These are phyloP conservation scores for Halesus radiatus DNA, from an alignment of 1,140 invertebrate species.

Conservation along the genomic window DNA sequence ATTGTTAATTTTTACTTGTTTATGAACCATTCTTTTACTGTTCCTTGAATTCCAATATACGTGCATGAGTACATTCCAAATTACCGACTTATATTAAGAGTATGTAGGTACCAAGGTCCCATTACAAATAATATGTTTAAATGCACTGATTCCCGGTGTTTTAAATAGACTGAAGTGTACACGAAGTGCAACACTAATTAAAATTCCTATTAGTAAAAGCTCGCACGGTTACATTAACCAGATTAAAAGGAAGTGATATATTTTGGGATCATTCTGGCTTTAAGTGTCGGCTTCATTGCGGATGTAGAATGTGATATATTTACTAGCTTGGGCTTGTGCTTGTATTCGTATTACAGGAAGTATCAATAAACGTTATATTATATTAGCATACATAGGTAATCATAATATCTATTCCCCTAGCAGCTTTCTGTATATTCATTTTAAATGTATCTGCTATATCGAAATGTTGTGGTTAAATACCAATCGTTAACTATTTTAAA, in stretches of 20 bases:
- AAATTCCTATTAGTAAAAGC: slow-evolving; percentile 23
- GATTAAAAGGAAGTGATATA: slow-evolving; percentile 23
- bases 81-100: too few species aligned
- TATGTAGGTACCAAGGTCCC: too few species aligned
- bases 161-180: slow-evolving; percentile 21
- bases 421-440: too few species aligned
- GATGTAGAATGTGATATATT: neutral
- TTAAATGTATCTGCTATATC: too few species aligned
- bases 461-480: too few species aligned
- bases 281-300: neutral
- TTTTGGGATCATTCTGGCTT: slow-evolving; percentile 9
- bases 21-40: too few species aligned
- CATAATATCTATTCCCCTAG: too few species aligned
- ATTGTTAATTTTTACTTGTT: too few species aligned
- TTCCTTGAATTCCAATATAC: too few species aligned
- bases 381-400: slow-evolving; percentile 27
- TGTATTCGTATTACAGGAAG: neutral
- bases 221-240: slow-evolving; percentile 18
- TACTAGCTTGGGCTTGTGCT: neutral
- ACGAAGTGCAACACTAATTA: slow-evolving; percentile 29
- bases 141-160: neutral
- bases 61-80: too few species aligned
- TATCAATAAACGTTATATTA: slow-evolving; percentile 7
- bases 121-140: too few species aligned
- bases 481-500: too few species aligned